Evolutionary conservation across 2,113 vertebrate genomes (phyloP).

Genomic region (Corvus moneduloides): DNA sequence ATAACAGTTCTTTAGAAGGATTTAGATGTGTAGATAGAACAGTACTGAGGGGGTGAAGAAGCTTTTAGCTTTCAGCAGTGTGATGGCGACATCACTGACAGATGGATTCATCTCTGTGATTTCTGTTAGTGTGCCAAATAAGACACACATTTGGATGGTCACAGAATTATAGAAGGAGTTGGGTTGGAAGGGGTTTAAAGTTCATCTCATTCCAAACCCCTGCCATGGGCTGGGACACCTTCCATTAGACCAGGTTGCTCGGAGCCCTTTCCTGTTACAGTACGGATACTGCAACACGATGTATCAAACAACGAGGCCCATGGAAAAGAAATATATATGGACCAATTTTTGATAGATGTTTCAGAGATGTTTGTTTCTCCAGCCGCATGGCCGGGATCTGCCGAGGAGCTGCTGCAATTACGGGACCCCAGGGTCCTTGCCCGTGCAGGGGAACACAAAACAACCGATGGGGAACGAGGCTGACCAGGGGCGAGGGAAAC

Average conservation of each 20-base stretch:
- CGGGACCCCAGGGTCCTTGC: too few species aligned
- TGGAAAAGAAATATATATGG: too few species aligned
- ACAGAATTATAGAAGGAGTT: not conserved
- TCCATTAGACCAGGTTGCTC: rapidly evolving
- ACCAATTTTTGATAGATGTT: too few species aligned
- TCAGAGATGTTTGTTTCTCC: too few species aligned
- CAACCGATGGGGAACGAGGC: too few species aligned
- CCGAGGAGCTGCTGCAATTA: too few species aligned
- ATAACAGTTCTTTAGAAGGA: not conserved
- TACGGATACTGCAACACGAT: too few species aligned
- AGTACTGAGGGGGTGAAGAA: not conserved
- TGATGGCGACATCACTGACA: not conserved
- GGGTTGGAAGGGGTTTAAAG: not conserved
- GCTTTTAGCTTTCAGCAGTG: not conserved
- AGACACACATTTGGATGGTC: not conserved
- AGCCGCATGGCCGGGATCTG: too few species aligned
- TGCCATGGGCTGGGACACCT: not conserved
- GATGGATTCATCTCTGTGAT: not conserved
- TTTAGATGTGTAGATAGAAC: not conserved
- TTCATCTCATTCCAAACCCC: not conserved
- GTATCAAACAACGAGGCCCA: too few species aligned
- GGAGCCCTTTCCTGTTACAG: not conserved
- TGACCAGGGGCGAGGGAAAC: too few species aligned
- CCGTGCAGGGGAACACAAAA: too few species aligned
- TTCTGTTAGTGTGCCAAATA: not conserved